Evolutionary conservation across 2,797 vertebrate species (phyloP), one percentile per base, ranked within the genome.

Genomic region (Eidolon dupreanum): DNA sequence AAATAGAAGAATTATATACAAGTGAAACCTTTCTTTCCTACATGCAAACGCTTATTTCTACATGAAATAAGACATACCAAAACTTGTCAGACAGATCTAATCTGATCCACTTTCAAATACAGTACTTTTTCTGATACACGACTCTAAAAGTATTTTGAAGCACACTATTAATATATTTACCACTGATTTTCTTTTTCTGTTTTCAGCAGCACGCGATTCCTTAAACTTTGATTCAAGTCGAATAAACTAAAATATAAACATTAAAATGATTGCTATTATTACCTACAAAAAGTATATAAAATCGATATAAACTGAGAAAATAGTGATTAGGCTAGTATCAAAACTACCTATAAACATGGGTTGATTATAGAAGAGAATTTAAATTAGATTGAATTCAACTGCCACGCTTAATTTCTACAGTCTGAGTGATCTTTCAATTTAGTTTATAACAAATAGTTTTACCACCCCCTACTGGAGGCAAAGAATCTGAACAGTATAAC

Each of bases 191-290:
- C 75, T 98, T 90, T 97, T 97, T 65, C 91, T 98, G 83, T 97
- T 99, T 98, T 98, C 98, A 12, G 98, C 98, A 83, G 98, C 98
- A 95, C 97, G 98, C 0, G 99, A 98, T 90, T 99, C 99, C 97
- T 99, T 99, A 97, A 99, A 99, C 0, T 98, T 75, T 19, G 98
- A 98, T 90, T 99, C 99, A 73, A 97, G 97, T 49, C 65, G 84
- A 59, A 95, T 97, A 90, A 97, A 97, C 98, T 98, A 93, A 79
- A 96, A 97, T 70, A 93, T 19, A 95, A 97, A 94, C 88, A 95
- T 95, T 95, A 95, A 90, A 92, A 93, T 90, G 31, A 97, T 61
- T 91, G 46, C 31, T 94, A 92, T 59, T 92, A 87, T 71, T 79
- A 94, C 26, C 53, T 86, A 59, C 19, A 93, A 94, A 95, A 79